These are phyloP conservation scores for Nomada lathburiana DNA, from an alignment of 2,888 invertebrate species.

Conservation along the genomic window DNA sequence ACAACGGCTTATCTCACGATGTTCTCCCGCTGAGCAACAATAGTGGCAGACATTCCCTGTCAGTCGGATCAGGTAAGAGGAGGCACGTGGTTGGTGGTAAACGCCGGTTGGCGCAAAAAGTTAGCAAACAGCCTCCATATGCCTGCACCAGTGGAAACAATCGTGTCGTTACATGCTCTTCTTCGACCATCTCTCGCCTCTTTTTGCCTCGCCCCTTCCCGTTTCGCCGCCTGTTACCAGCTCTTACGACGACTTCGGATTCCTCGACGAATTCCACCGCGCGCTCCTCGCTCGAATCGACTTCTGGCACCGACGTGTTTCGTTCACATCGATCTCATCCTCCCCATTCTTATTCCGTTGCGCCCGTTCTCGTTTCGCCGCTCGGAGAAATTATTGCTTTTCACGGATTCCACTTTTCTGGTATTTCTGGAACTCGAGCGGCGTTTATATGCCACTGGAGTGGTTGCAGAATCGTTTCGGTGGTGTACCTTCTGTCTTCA, in stretches of 20 bases:
- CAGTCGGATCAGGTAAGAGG: constrained; percentile 37
- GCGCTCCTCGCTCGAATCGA: background rate
- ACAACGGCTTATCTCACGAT: background rate
- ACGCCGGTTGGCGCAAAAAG: constrained; percentile 51
- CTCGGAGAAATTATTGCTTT: constrained; percentile 52
- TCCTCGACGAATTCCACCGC: background rate
- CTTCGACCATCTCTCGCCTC: constrained; percentile 14
- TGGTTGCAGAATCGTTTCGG: constrained; percentile 34
- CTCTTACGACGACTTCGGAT: constrained; percentile 2
- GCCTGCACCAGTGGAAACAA: constrained; percentile 54
- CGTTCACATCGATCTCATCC: background rate
- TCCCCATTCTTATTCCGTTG: background rate
- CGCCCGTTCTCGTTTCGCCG: background rate
- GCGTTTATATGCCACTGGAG: constrained; percentile 60
- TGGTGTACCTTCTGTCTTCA: background rate
- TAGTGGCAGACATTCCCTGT: background rate
- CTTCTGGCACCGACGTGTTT: constrained; percentile 10
- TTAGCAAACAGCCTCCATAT: constrained; percentile 58
- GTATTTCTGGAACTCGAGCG: constrained; percentile 56
- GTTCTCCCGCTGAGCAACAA: background rate
- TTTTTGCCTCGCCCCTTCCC: constrained; percentile 9
- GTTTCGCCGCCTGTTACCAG: constrained; percentile 8
- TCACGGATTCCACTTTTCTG: constrained; percentile 62
- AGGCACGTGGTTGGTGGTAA: constrained; percentile 65
- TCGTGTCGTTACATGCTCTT: constrained; percentile 48